Conservation (phyloP, 2,113 vertebrate genomes). For the Lagenorhynchus albirostris region DNA sequence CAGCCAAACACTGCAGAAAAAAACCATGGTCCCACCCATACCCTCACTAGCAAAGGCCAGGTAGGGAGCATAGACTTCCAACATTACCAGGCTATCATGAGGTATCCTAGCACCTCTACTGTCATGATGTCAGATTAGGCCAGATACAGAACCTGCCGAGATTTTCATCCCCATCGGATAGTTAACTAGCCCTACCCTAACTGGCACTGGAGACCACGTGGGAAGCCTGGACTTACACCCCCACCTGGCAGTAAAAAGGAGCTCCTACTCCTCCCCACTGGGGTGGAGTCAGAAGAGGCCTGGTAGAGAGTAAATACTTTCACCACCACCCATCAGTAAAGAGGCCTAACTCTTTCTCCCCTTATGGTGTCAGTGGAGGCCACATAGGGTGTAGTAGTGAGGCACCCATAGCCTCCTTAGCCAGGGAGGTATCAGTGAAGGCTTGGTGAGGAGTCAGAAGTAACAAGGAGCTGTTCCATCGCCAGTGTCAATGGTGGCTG, state of each 20-base stretch:
- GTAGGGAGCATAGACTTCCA: background rate
- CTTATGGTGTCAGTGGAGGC: background rate
- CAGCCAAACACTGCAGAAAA: background rate
- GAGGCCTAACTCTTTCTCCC: background rate
- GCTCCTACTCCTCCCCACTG: background rate
- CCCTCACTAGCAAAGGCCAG: background rate
- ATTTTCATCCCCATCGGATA: background rate
- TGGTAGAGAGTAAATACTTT: background rate
- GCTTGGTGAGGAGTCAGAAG: background rate
- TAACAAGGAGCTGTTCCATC: background rate
- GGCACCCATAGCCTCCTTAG: background rate
- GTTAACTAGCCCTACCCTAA: background rate
- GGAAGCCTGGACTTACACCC: background rate
- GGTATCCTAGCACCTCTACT: background rate
- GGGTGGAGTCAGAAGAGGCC: background rate
- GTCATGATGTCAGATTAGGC: background rate
- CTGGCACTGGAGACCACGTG: background rate
- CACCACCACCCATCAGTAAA: background rate
- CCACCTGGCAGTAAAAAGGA: background rate
- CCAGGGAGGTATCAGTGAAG: background rate
- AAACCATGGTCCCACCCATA: background rate
- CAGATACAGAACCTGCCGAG: background rate
- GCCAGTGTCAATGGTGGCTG: background rate
- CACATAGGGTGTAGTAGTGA: background rate
- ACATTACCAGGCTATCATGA: background rate